Base-by-base conservation (phyloP, 2,888 invertebrate genomes). In the Ametastegia equiseti region DNA sequence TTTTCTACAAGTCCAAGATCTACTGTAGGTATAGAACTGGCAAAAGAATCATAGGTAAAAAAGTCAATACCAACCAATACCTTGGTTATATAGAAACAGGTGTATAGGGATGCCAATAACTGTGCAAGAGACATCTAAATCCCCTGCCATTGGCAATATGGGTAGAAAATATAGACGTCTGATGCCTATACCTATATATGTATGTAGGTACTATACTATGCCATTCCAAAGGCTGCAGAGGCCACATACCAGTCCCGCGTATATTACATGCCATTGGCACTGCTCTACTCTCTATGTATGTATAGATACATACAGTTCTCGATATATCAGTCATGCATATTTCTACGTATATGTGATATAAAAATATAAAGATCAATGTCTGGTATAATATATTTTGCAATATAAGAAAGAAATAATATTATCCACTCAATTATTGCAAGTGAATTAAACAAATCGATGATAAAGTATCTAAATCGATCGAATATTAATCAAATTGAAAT, bases 111-210 rank as follows among this genome's bases (percentile, higher is more conserved):
- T 30, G 30, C 60, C 54, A 54, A 54, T 54, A 54, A 54, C 54
- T 54, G 60, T 11, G 30, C 11, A 27, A 30, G 30, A 6, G 60
- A 60, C 5, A 30, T 30, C 60, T 60, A 30, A 60, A 60, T 60
- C 60, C 60, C 13, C 60, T 30, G 60, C 15, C 30, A n/a, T n/a
- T n/a, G n/a, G 30, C 60, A 60, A 60, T 60, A 60, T 60, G 60
- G 60, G 30, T 23, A 30, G 60, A 60, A 60, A 60, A 60, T 60
- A 23, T 13, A 60, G 60, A 60, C 60, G 60, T 60, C 60, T 60
- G 60, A 60, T 60, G 30, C 30, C 60, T 30, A 30, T n/a, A n/a
- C n/a, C n/a, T n/a, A n/a, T n/a, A n/a, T n/a, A n/a, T n/a, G n/a
- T n/a, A n/a, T n/a, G n/a, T n/a, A n/a, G n/a, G n/a, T n/a, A n/a